Conservation (phyloP, 2,888 invertebrate genomes). For the Nineta flava region DNA sequence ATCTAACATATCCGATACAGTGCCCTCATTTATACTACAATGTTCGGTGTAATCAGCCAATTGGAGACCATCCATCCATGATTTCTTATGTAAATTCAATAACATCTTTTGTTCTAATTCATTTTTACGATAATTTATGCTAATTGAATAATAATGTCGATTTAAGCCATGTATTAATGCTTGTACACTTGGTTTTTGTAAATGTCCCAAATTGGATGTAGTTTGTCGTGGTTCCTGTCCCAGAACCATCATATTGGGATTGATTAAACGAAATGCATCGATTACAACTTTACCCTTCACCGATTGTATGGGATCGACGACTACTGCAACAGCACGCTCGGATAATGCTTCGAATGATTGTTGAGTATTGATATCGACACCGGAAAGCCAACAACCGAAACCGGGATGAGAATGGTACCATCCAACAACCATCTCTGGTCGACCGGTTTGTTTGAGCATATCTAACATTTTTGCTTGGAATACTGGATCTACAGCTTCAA, state of each 20-base stretch:
- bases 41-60: conserved; percentile 86
- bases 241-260: conserved; percentile 97
- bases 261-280: conserved; percentile 97
- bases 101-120: conserved; percentile 99
- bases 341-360: conserved; percentile 98
- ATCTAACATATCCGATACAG: conserved; percentile 92
- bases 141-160: conserved; percentile 97
- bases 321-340: conserved; percentile 96
- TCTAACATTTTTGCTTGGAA: conserved; percentile 99
- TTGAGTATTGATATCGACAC: conserved; percentile 98
- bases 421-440: conserved; percentile 98
- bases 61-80: conserved; percentile 93
- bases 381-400: conserved; percentile 99
- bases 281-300: conserved; percentile 99
- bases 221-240: conserved; percentile 98
- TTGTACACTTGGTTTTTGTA: conserved; percentile 98
- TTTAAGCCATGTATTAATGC: conserved; percentile 97
- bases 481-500: conserved; percentile 98
- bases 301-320: conserved; percentile 98
- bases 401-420: conserved; percentile 99
- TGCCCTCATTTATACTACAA: conserved; percentile 82
- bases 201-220: conserved; percentile 94
- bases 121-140: conserved; percentile 98
- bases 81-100: conserved; percentile 94
- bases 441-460: conserved; percentile 94